phyloP scores from a whole-genome alignment of 2,888 invertebrate genomes.

The Andrena bicolor region DNA sequence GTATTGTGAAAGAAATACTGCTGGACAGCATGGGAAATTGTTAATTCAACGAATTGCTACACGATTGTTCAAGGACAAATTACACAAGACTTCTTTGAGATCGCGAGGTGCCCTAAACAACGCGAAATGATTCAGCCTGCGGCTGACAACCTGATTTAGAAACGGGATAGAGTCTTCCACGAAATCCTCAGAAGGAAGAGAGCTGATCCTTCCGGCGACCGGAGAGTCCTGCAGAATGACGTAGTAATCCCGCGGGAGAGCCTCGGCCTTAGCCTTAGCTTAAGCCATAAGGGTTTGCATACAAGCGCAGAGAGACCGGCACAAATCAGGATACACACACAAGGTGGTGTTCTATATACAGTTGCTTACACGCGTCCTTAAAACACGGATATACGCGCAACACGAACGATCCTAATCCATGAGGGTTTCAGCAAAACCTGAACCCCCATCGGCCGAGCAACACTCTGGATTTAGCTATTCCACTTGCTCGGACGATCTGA shows the following conservation, averaged over 20 bases:
- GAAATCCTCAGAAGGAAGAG: constrained; percentile 79
- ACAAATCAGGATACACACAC: constrained; percentile 66
- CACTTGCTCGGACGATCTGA: constrained; percentile 71
- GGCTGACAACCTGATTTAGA: constrained; percentile 78
- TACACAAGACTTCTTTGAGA: background rate
- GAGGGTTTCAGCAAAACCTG: constrained; percentile 75
- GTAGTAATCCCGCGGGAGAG: constrained; percentile 83
- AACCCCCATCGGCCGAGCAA: constrained; percentile 73
- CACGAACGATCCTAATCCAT: constrained; percentile 75
- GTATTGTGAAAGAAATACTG: too few relatives aligned
- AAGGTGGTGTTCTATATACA: constrained; percentile 33
- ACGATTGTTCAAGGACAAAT: too few relatives aligned
- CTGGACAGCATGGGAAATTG: too few relatives aligned
- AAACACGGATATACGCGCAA: constrained; percentile 74
- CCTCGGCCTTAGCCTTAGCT: constrained; percentile 82
- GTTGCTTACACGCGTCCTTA: constrained; percentile 67
- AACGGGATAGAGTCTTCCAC: constrained; percentile 69
- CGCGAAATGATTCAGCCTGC: constrained; percentile 60
- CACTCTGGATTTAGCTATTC: constrained; percentile 71
- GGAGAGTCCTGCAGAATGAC: constrained; percentile 81
- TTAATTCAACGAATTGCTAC: too few relatives aligned
- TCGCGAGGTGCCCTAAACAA: constrained; percentile 47
- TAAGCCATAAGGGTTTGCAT: constrained; percentile 83
- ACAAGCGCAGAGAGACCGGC: constrained; percentile 71
- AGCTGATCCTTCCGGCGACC: constrained; percentile 81